phyloP scores from a whole-genome alignment of 1,140 invertebrate genomes.

The Oppia nitens region DNA sequence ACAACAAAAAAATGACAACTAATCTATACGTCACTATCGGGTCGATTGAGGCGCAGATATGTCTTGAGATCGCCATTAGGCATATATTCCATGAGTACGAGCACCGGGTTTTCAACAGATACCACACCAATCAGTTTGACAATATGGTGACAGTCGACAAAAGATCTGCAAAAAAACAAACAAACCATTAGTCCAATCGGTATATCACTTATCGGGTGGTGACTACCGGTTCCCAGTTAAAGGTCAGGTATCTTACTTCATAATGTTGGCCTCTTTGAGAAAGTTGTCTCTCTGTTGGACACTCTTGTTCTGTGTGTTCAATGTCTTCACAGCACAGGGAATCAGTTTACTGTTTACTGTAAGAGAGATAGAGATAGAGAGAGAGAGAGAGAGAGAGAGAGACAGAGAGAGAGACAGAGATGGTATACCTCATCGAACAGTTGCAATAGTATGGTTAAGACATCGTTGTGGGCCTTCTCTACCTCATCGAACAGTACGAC shows the following conservation, averaged over 20 bases:
- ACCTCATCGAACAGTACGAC: constrained; percentile 92
- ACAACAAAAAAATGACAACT: constrained; percentile 50
- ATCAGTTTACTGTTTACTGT: background rate
- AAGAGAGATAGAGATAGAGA: too few relatives aligned
- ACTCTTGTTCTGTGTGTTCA: background rate
- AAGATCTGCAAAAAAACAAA: background rate
- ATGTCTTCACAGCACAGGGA: background rate
- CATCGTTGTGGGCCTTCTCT: constrained; percentile 88
- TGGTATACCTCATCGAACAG: constrained; percentile 80
- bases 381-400: too few relatives aligned
- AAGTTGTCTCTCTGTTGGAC: background rate
- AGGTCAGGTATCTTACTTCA: too few relatives aligned
- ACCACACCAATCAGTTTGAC: constrained; percentile 84
- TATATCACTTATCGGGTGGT: too few relatives aligned
- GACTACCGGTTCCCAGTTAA: too few relatives aligned
- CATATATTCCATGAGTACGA: constrained; percentile 97
- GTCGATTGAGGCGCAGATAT: constrained; percentile 67
- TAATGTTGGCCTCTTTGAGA: background rate
- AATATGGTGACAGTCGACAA: constrained; percentile 27
- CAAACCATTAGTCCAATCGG: too few relatives aligned
- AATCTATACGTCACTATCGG: constrained; percentile 37
- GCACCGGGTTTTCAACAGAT: constrained; percentile 65
- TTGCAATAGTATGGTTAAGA: constrained; percentile 74
- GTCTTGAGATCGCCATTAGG: constrained; percentile 79
- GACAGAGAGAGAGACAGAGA: too few relatives aligned